A percentile compares a stretch with the other conserved stretches of the same genome.
Evolutionary conservation across 2,113 vertebrate genomes (phyloP).

Genomic region (Gambusia affinis): DNA sequence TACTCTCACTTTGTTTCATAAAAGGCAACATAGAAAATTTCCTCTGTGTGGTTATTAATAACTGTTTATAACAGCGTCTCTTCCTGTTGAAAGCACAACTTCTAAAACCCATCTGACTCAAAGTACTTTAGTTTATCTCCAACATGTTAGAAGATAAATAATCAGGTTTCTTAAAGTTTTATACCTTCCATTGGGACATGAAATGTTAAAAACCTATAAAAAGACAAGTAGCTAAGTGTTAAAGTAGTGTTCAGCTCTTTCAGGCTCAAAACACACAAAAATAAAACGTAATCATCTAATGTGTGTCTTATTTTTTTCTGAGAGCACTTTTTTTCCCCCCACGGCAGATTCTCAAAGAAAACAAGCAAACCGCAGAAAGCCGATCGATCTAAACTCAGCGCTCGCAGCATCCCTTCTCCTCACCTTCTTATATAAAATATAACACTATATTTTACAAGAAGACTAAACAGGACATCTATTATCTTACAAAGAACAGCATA

Average conservation of each 20-base stretch:
- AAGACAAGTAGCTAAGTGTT: slow-evolving; percentile 7
- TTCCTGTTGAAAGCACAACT: slow-evolving; percentile 2
- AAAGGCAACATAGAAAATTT: not conserved
- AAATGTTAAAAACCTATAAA: slow-evolving; percentile 31
- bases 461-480: slow-evolving; percentile 83
- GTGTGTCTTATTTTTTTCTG: not conserved
- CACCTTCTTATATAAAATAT: slow-evolving; percentile 78
- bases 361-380: slow-evolving; percentile 8
- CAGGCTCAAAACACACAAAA: slow-evolving; percentile 15
- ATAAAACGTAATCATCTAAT: not conserved
- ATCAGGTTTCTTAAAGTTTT: slow-evolving; percentile 7
- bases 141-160: slow-evolving; percentile 3
- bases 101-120: slow-evolving; percentile 16
- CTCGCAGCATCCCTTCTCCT: slow-evolving; percentile 51
- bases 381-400: slow-evolving; percentile 26
- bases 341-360: slow-evolving; percentile 27
- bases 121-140: not conserved
- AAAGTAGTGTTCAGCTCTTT: slow-evolving; percentile 4
- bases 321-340: not conserved
- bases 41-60: not conserved
- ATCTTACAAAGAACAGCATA: slow-evolving; percentile 73
- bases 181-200: slow-evolving; percentile 3
- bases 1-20: not conserved
- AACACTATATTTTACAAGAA: slow-evolving; percentile 77
- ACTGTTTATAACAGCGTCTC: not conserved